Conservation (phyloP, 2,797 vertebrate genomes). For the Oreortyx pictus region DNA sequence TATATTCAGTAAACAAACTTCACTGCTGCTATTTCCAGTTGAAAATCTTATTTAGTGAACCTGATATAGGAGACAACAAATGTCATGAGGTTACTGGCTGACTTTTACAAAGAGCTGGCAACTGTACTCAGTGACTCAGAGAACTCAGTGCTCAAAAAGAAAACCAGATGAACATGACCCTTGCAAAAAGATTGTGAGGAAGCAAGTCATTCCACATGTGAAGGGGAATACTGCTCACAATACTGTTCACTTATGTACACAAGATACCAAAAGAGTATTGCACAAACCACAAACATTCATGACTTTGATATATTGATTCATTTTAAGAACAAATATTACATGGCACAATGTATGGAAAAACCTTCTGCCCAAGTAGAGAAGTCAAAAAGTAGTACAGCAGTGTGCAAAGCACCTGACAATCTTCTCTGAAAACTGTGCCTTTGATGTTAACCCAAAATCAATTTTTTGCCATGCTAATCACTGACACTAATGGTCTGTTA, state of each 20-base stretch:
- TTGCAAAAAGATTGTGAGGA: background rate
- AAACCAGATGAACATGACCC: background rate
- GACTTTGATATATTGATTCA: constrained; percentile 4
- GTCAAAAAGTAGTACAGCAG: background rate
- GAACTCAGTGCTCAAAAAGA: background rate
- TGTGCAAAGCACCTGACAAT: background rate
- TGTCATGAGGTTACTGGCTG: background rate
- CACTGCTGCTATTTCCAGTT: constrained; percentile 3
- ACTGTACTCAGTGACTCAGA: background rate
- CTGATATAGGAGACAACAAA: constrained; percentile 22
- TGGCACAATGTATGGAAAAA: constrained; percentile 43
- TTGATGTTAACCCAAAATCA: background rate
- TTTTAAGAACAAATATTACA: constrained; percentile 28
- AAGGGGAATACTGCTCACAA: background rate
- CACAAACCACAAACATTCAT: constrained; percentile 32
- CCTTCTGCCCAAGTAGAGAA: constrained; percentile 5
- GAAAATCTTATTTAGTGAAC: constrained; percentile 34
- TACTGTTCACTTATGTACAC: background rate
- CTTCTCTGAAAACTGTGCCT: background rate
- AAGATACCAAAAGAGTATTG: constrained; percentile 50
- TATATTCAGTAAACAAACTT: constrained; percentile 48
- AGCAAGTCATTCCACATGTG: background rate
- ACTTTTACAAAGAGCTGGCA: constrained; percentile 19
- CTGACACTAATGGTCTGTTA: background rate
- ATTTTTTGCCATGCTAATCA: background rate